A percentile compares a stretch with the other conserved stretches of the same genome.
phyloP scores from a whole-genome alignment of 2,797 vertebrate genomes.

The Sandelia bainsii region DNA sequence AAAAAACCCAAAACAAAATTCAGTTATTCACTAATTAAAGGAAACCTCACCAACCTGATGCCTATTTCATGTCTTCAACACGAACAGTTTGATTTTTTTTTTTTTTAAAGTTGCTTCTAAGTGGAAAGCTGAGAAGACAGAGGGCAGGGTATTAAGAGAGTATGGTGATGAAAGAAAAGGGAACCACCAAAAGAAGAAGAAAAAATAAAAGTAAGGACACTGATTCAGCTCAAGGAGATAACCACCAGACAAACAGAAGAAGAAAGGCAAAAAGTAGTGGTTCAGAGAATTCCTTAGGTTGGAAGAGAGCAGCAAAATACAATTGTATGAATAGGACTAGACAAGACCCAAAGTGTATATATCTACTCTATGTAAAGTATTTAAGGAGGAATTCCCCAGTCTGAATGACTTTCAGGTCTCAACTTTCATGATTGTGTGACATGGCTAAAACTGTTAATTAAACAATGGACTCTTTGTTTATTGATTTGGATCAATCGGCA shows the following conservation, averaged over 20 bases:
- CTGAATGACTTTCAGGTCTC: constrained; percentile 4
- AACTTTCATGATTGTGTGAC: constrained; percentile 22
- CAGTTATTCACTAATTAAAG: too few species aligned
- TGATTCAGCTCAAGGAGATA: background rate
- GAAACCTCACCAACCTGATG: background rate
- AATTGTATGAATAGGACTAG: too few species aligned
- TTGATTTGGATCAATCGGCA: too few species aligned
- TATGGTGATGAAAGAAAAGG: background rate
- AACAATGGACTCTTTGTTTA: too few species aligned
- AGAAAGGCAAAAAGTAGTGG: background rate
- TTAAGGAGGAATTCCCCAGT: constrained; percentile 1
- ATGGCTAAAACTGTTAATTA: constrained; percentile 16
- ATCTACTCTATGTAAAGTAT: constrained; percentile 4
- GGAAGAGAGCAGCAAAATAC: too few species aligned
- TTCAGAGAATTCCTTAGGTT: too few species aligned
- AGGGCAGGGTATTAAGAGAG: background rate
- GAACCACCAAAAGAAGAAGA: background rate
- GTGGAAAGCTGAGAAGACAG: background rate
- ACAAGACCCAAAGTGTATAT: too few species aligned
- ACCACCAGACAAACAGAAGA: background rate
- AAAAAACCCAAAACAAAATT: background rate
- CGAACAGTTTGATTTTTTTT: too few species aligned
- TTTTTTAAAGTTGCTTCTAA: too few species aligned
- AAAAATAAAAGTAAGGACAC: too few species aligned
- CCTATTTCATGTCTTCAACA: too few species aligned